A percentile compares a stretch with the other conserved stretches of the same genome.
Evolutionary conservation across 2,113 vertebrate genomes (phyloP).

Genomic region (Lepisosteus osseus): DNA sequence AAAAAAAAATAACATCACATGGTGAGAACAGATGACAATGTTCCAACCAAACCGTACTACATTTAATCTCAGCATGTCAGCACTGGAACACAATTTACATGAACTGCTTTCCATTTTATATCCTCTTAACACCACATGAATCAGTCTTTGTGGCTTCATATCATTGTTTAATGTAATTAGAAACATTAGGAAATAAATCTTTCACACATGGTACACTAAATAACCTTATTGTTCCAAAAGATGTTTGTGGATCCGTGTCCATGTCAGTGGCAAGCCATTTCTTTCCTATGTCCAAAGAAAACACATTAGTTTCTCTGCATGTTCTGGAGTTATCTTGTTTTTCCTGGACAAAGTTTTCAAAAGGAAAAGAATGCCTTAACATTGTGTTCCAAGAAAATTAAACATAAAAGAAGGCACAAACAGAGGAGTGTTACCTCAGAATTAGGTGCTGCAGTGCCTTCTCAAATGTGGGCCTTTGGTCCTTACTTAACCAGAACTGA

Average conservation of each 20-base stretch:
- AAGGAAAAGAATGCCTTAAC: too few relatives aligned
- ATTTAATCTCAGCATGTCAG: conserved; percentile 49
- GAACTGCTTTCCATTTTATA: conserved; percentile 36
- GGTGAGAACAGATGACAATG: conserved; percentile 54
- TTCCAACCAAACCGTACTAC: conserved; percentile 36
- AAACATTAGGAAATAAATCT: not conserved
- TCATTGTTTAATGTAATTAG: conserved; percentile 39
- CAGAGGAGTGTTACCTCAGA: conserved; percentile 67
- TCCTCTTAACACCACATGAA: conserved; percentile 40
- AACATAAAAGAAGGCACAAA: not conserved
- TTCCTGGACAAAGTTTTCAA: too few relatives aligned
- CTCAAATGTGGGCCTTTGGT: conserved; percentile 79
- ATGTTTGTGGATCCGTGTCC: too few relatives aligned
- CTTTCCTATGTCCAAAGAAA: too few relatives aligned
- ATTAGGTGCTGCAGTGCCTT: conserved; percentile 80
- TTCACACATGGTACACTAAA: not conserved
- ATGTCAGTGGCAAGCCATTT: too few relatives aligned
- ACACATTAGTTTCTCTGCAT: too few relatives aligned
- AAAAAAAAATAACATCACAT: conserved; percentile 17
- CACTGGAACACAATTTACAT: too few relatives aligned
- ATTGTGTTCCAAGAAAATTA: not conserved
- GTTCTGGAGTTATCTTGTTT: too few relatives aligned
- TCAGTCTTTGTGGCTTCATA: conserved; percentile 22
- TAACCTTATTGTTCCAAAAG: not conserved
- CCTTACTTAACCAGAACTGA: conserved; percentile 83